Percentiles rank a stretch among this genome's conserved stretches.
Conservation (phyloP, 2,113 vertebrate genomes). For the Otus sunia region DNA sequence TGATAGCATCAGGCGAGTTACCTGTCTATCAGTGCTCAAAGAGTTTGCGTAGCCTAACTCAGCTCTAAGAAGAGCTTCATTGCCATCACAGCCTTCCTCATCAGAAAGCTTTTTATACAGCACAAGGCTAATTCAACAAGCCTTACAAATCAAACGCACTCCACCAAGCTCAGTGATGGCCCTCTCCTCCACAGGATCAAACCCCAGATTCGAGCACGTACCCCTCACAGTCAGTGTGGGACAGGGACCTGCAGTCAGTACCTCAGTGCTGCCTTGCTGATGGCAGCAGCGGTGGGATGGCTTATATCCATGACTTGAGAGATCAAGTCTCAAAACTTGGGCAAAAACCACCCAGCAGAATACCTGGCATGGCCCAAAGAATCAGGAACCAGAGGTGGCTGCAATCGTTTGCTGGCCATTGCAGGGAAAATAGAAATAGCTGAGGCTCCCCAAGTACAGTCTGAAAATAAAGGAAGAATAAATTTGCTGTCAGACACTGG, state of each 20-base stretch:
- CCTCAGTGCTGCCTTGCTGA: background rate
- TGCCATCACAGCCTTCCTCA: background rate
- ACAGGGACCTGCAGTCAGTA: background rate
- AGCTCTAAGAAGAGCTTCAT: background rate
- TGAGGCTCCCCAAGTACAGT: background rate
- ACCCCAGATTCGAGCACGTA: background rate
- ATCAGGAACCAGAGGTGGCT: background rate
- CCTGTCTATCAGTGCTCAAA: background rate
- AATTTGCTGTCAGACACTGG: background rate
- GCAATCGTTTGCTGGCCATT: background rate
- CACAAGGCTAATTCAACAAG: background rate
- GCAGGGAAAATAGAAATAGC: background rate
- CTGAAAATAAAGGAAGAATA: background rate
- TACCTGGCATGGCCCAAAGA: background rate
- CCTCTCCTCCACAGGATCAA: background rate
- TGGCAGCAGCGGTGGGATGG: background rate
- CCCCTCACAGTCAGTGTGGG: background rate
- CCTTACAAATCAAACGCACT: background rate
- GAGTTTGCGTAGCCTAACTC: fast-evolving
- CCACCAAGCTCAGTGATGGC: background rate
- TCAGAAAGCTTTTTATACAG: background rate
- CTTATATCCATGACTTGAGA: background rate
- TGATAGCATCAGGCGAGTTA: background rate
- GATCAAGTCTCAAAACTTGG: background rate
- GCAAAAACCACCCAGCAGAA: background rate